These are phyloP conservation scores for Chymomyza fuscimana DNA, from an alignment of 2,888 invertebrate genomes.

Conservation along the genomic window DNA sequence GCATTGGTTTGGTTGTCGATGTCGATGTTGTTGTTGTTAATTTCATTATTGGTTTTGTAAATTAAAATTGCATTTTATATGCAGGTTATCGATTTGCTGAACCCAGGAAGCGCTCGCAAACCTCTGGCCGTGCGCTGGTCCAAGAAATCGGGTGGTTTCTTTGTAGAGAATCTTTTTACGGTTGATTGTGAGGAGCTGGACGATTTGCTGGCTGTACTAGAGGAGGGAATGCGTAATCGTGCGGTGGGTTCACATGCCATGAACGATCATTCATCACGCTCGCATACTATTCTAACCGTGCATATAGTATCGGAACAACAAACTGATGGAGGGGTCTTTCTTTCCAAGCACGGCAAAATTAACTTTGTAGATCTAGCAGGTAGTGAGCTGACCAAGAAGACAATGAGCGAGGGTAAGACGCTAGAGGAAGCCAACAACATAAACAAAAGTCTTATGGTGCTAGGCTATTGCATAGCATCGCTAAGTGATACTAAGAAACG, in stretches of 20 bases:
- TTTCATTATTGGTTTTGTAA: constrained; percentile 51
- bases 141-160: constrained; percentile 94
- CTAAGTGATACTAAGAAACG: constrained; percentile 90
- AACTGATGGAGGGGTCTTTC: constrained; percentile 89
- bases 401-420: constrained; percentile 91
- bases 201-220: constrained; percentile 94
- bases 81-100: constrained; percentile 95
- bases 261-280: constrained; percentile 95
- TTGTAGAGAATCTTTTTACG: constrained; percentile 97
- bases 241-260: constrained; percentile 94
- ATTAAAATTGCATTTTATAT: constrained; percentile 57
- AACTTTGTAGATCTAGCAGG: constrained; percentile 98
- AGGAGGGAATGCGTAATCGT: constrained; percentile 96
- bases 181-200: constrained; percentile 96
- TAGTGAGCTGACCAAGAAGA: constrained; percentile 97
- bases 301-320: constrained; percentile 92
- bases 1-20: constrained; percentile 3
- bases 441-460: constrained; percentile 95
- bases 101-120: constrained; percentile 88
- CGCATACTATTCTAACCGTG: constrained; percentile 90
- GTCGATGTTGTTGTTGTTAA: constrained; percentile 11
- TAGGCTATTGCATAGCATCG: constrained; percentile 96
- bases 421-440: constrained; percentile 97
- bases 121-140: constrained; percentile 96
- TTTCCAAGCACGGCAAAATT: constrained; percentile 95